Percentiles rank a stretch among this genome's conserved stretches.
Evolutionary conservation across 2,797 vertebrate species (phyloP).

Genomic region (Hyperoplus immaculatus): DNA sequence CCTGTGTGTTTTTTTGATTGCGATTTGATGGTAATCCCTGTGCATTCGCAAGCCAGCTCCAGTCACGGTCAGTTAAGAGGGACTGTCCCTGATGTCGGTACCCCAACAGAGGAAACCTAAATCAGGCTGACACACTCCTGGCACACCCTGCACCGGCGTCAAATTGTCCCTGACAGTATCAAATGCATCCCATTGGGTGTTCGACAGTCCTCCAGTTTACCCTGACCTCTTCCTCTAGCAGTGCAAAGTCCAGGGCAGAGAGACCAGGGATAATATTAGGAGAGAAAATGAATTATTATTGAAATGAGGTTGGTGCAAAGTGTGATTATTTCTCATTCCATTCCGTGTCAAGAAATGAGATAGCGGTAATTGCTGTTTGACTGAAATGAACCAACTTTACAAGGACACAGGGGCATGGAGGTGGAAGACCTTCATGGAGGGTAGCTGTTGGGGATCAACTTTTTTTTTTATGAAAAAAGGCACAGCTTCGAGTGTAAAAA

Average conservation of each 20-base stretch:
- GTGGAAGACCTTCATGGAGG: neutral
- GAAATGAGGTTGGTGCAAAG: constrained; percentile 25
- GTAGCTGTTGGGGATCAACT: neutral
- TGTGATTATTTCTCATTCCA: constrained; percentile 27
- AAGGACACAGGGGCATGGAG: neutral
- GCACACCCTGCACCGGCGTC: constrained; percentile 60
- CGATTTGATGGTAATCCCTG: constrained; percentile 56
- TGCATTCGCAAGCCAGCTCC: constrained; percentile 62
- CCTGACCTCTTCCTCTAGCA: constrained; percentile 67
- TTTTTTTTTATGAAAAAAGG: constrained; percentile 5
- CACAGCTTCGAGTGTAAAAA: constrained; percentile 1
- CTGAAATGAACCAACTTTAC: constrained; percentile 14
- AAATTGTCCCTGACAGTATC: constrained; percentile 82
- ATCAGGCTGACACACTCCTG: constrained; percentile 76
- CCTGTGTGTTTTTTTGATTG: constrained; percentile 8
- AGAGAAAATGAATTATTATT: constrained; percentile 27
- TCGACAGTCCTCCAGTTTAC: constrained; percentile 60
- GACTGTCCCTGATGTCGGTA: constrained; percentile 56
- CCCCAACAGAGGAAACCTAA: constrained; percentile 67
- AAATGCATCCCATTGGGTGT: constrained; percentile 78
- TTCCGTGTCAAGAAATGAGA: constrained; percentile 11
- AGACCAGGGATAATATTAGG: constrained; percentile 21
- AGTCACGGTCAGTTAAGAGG: constrained; percentile 64
- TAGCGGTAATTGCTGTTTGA: constrained; percentile 21
- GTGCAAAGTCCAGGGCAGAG: constrained; percentile 25